These are phyloP conservation scores for Cryptotis parvus DNA, from an alignment of 2,113 vertebrate species.

Conservation along the genomic window DNA sequence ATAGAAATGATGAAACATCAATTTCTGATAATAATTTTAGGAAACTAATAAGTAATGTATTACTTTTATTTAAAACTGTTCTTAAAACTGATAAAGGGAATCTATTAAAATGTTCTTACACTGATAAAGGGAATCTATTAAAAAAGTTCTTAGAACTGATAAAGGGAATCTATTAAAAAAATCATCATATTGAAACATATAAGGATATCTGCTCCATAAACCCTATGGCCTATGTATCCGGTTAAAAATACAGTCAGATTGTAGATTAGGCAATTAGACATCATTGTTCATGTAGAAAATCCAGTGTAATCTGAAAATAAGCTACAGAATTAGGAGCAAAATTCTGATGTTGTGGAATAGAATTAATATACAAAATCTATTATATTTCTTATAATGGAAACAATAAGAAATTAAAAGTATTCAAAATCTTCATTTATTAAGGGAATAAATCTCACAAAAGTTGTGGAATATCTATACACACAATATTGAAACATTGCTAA, in stretches of 20 bases:
- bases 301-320: background rate
- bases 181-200: background rate
- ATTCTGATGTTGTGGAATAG: background rate
- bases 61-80: too few species aligned
- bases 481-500: too few species aligned
- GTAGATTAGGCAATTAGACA: background rate
- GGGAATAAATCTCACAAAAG: too few species aligned
- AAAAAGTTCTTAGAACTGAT: background rate
- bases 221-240: background rate
- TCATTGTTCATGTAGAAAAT: background rate
- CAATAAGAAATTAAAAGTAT: background rate
- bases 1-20: background rate
- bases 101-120: too few species aligned
- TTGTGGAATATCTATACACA: too few species aligned
- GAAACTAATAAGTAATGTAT: background rate
- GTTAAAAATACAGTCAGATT: background rate
- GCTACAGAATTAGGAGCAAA: background rate
- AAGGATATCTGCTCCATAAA: background rate
- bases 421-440: too few species aligned
- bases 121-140: too few species aligned
- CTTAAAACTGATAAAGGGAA: too few species aligned
- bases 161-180: background rate
- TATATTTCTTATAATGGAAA: background rate
- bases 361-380: background rate
- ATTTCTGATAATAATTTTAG: background rate